phyloP scores from a whole-genome alignment of 2,797 vertebrate species.

The Malurus splendens region DNA sequence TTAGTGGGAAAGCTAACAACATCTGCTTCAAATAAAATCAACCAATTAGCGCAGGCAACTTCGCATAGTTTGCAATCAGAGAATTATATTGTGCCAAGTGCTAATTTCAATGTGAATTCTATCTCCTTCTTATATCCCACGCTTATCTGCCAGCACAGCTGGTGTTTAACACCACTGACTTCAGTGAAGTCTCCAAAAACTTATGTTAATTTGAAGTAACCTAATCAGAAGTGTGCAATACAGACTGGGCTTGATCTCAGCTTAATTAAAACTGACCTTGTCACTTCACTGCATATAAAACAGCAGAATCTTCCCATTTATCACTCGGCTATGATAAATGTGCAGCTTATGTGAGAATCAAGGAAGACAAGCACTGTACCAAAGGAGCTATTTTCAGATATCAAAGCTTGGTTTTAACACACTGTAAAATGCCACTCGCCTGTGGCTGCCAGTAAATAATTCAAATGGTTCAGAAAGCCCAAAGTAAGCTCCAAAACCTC shows the following conservation, averaged over 20 bases:
- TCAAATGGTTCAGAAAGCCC: slow-evolving; percentile 58
- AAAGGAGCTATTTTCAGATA: slow-evolving; percentile 66
- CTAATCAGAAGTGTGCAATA: slow-evolving; percentile 80
- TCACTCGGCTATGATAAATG: slow-evolving; percentile 69
- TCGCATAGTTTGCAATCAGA: slow-evolving; percentile 85
- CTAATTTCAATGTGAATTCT: slow-evolving; percentile 85
- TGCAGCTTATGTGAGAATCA: slow-evolving; percentile 53
- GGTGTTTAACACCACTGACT: slow-evolving; percentile 83
- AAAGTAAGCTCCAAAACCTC: slow-evolving; percentile 58
- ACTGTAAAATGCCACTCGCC: slow-evolving; percentile 54
- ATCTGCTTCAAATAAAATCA: slow-evolving; percentile 88
- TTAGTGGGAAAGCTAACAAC: slow-evolving; percentile 85
- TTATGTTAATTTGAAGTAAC: slow-evolving; percentile 83
- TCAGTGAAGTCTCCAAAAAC: slow-evolving; percentile 80
- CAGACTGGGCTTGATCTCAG: slow-evolving; percentile 75
- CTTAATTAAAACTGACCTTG: slow-evolving; percentile 84
- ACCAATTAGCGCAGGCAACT: slow-evolving; percentile 82
- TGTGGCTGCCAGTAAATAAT: slow-evolving; percentile 54
- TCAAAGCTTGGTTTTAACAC: slow-evolving; percentile 49
- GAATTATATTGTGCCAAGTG: slow-evolving; percentile 86
- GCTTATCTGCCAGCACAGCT: slow-evolving; percentile 85
- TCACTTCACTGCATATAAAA: slow-evolving; percentile 72
- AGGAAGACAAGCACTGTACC: slow-evolving; percentile 48
- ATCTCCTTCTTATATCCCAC: slow-evolving; percentile 82
- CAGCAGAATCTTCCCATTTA: slow-evolving; percentile 72